phyloP scores from a whole-genome alignment of 2,888 invertebrate genomes.

The Therioaphis trifolii region DNA sequence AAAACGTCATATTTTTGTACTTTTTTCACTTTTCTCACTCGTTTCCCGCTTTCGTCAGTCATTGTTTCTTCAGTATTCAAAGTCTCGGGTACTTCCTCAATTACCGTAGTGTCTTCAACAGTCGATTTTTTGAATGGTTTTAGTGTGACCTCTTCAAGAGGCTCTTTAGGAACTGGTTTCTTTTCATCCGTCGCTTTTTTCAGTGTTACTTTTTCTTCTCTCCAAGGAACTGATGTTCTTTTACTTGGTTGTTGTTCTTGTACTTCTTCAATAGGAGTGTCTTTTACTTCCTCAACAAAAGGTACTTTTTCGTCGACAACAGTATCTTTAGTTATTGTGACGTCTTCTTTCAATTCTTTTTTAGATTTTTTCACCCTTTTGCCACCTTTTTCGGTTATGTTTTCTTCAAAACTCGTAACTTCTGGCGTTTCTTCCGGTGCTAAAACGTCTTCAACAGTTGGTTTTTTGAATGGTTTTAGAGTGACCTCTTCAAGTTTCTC shows the following conservation, averaged over 20 bases:
- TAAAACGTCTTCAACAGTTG: neutral
- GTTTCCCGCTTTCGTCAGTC: neutral
- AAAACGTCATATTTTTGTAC: neutral
- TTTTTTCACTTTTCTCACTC: neutral
- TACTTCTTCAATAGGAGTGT: neutral
- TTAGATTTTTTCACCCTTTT: neutral
- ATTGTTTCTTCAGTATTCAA: too few species aligned
- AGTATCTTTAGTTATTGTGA: neutral
- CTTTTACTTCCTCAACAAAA: neutral
- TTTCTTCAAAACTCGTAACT: neutral
- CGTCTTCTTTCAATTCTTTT: neutral
- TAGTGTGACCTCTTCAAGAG: conserved; percentile 8
- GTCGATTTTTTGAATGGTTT: neutral
- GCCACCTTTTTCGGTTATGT: neutral
- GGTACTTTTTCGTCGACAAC: conserved; percentile 23
- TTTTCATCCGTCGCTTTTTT: conserved; percentile 67
- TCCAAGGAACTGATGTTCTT: conserved; percentile 68
- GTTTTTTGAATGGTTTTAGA: neutral
- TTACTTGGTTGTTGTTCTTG: neutral
- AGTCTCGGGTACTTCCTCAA: neutral
- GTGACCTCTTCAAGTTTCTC: conserved; percentile 66
- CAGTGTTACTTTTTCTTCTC: conserved; percentile 68
- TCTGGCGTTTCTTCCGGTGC: neutral
- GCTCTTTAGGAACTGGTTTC: conserved; percentile 69
- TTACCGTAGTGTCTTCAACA: conserved; percentile 63